phyloP scores from a whole-genome alignment of 2,113 vertebrate genomes.

The Asarcornis scutulata region DNA sequence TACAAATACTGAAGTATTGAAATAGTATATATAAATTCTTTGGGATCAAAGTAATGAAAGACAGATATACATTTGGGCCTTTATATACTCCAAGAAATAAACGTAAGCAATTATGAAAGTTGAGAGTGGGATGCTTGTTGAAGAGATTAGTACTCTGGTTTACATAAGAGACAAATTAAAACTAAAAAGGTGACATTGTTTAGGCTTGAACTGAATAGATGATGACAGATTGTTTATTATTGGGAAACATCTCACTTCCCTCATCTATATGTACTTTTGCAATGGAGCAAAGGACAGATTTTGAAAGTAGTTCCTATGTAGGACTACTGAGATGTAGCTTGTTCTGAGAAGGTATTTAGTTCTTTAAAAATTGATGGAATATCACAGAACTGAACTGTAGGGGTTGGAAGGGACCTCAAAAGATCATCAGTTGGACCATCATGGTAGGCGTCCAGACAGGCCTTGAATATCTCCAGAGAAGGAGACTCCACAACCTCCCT shows the following conservation, averaged over 20 bases:
- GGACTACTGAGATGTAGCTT: neutral
- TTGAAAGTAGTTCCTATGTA: neutral
- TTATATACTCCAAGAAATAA: neutral
- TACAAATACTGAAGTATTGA: neutral
- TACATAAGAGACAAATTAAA: neutral
- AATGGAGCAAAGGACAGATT: neutral
- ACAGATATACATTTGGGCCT: neutral
- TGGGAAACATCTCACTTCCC: neutral
- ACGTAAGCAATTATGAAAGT: neutral
- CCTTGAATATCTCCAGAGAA: too few species aligned
- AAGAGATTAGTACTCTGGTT: conserved; percentile 18
- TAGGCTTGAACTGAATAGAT: conserved; percentile 38
- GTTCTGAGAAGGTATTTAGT: neutral
- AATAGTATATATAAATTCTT: neutral
- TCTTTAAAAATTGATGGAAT: neutral
- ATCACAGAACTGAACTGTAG: too few species aligned
- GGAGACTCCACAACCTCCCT: too few species aligned
- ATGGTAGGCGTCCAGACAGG: too few species aligned
- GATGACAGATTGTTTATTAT: conserved; percentile 18
- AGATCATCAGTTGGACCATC: too few species aligned
- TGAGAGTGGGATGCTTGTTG: neutral
- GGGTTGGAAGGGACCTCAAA: too few species aligned
- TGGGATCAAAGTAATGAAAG: neutral
- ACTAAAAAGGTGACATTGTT: neutral
- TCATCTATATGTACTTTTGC: neutral